Base-by-base conservation (phyloP, 2,113 vertebrate genomes). In the Chiloscyllium plagiosum region DNA sequence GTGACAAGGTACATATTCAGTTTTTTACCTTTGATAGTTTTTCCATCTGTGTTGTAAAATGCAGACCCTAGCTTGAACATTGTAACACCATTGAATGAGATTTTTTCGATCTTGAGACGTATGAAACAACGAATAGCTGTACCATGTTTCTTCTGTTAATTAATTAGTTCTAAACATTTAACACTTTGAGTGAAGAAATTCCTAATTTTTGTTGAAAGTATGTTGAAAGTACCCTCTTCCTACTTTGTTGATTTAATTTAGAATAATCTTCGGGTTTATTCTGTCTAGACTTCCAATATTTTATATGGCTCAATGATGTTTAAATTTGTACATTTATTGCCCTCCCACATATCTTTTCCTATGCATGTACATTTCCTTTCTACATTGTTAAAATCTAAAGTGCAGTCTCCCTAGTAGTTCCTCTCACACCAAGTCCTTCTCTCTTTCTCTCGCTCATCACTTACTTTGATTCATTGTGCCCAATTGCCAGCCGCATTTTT, bases 1-100 rank as follows among this genome's bases (percentile, higher is more conserved):
- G 97, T 96, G 98, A 98, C 96, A 98, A 98, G 98, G 98, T 98
- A 97, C 70, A 94, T 42, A 42, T 56, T 86, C 56, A 61, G 42
- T 61, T 96, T 50, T 72, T 72, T 17, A 70, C 33, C 69, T 50
- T 95, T 69, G 68, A 5, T 52, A 33, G 68, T 7, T 52, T 95
- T 47, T 95, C 1, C 69, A 29, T 22, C 93, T 29, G 42, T 76
- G 42, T 47, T 72, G 42, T 70, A 72, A 69, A 52, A 50, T 4
- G 29, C 22, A 72, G 66, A 52, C 94, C 17, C n/a, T 94, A 22
- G 65, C 42, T 50, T 95, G 42, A 50, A 47, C 37, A 4, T 52
- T 94, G 22, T 37, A 50, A 94, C 42, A 70, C 29, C 22, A 17
- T 72, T 20, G 12, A 65, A 92, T 93, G 33, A 93, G 61, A 17